A percentile compares a stretch with the other conserved stretches of the same genome.
Evolutionary conservation across 2,888 invertebrate species (phyloP).

Genomic region (Strigamia crassipes): DNA sequence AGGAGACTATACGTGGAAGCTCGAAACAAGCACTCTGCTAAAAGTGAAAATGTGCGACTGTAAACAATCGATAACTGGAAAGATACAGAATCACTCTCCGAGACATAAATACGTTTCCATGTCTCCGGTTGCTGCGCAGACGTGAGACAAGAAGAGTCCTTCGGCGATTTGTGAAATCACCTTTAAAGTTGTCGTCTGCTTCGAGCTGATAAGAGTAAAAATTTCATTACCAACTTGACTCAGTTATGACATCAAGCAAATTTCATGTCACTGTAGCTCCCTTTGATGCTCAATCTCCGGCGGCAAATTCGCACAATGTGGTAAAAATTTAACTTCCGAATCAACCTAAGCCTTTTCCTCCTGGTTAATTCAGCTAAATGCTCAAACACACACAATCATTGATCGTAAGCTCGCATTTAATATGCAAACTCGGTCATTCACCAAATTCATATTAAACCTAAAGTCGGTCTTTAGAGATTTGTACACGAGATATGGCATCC

Average conservation of each 20-base stretch:
- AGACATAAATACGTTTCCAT: neutral
- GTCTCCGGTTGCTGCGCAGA: neutral
- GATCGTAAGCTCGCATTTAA: constrained; percentile 13
- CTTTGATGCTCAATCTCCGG: neutral
- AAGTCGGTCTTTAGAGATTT: neutral
- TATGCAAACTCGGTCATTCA: neutral
- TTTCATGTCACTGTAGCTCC: neutral
- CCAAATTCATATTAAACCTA: neutral
- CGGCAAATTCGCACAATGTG: neutral
- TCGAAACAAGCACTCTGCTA: neutral
- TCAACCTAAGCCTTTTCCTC: neutral
- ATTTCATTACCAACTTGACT: neutral
- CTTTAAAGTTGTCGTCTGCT: constrained; percentile 26
- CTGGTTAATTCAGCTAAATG: neutral
- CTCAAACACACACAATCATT: neutral
- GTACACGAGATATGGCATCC: neutral
- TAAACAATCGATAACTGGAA: neutral
- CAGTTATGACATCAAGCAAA: neutral
- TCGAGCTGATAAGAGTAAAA: neutral
- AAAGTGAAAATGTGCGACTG: neutral
- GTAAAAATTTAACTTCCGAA: neutral
- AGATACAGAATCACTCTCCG: neutral
- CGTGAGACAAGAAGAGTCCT: constrained; percentile 12
- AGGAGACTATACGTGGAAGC: too few species aligned
- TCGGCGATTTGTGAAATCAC: constrained; percentile 5